phyloP scores from a whole-genome alignment of 2,888 invertebrate genomes.

The Diachrysia chrysitis region DNA sequence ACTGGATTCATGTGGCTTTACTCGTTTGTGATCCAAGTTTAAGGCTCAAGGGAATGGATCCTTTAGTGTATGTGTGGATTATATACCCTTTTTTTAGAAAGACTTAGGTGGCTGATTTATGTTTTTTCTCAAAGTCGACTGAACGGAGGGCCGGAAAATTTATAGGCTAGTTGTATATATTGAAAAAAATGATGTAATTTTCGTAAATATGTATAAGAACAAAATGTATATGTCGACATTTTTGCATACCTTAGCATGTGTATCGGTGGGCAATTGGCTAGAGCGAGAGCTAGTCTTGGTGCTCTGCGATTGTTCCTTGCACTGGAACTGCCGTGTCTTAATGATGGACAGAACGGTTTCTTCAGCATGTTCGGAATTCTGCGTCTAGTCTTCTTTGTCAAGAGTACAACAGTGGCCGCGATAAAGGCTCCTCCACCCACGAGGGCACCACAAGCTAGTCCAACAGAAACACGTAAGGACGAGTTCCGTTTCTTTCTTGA shows the following conservation, averaged over 20 bases:
- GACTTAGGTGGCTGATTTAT: conserved; percentile 32
- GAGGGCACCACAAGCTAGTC: conserved; percentile 80
- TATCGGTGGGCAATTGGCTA: conserved; percentile 85
- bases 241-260: conserved; percentile 83
- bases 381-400: conserved; percentile 86
- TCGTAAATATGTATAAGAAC: neutral
- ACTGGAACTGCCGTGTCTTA: conserved; percentile 75
- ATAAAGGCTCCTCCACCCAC: conserved; percentile 89
- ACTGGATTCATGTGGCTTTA: conserved; percentile 13
- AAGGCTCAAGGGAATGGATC: conserved; percentile 8
- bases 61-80: conserved; percentile 21
- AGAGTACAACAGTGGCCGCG: conserved; percentile 90
- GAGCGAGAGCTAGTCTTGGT: conserved; percentile 81
- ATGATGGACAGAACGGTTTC: conserved; percentile 85
- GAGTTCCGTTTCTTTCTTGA: conserved; percentile 83
- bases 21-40: conserved; percentile 12
- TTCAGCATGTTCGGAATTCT: conserved; percentile 82
- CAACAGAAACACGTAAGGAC: conserved; percentile 86
- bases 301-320: conserved; percentile 83
- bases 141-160: conserved; percentile 18
- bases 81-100: conserved; percentile 29
- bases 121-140: conserved; percentile 23
- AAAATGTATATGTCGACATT: neutral
- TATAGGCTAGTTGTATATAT: conserved; percentile 16
- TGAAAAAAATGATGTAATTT: neutral